These are phyloP conservation scores for Platynereis dumerilii DNA, from an alignment of 2,888 invertebrate species.

Conservation along the genomic window DNA sequence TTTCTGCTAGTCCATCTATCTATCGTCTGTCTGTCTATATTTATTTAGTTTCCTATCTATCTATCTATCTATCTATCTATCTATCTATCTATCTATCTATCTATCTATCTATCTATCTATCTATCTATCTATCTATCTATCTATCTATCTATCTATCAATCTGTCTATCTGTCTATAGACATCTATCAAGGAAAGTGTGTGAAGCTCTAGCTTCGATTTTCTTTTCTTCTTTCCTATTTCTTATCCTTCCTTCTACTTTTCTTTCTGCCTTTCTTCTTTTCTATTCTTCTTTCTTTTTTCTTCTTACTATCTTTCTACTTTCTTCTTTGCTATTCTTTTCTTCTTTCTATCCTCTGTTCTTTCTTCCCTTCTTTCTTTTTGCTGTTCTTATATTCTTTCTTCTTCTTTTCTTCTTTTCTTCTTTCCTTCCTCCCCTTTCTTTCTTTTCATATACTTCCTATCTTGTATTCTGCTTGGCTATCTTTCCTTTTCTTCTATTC, in stretches of 20 bases:
- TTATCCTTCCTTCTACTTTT: neutral
- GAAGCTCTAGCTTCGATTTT: no score
- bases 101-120: no score
- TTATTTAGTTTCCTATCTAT: no score
- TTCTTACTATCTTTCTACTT: constrained; percentile 13
- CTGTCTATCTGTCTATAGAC: no score
- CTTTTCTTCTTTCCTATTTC: constrained; percentile 14
- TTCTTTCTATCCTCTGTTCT: neutral
- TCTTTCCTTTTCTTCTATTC: neutral
- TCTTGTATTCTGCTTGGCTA: neutral
- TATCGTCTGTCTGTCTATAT: no score
- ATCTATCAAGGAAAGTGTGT: no score
- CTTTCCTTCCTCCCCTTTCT: neutral
- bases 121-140: no score
- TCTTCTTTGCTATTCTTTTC: neutral
- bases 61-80: no score
- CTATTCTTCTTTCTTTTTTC: neutral
- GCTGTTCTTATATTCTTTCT: neutral
- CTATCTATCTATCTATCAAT: no score
- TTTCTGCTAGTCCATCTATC: no score
- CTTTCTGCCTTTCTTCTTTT: neutral
- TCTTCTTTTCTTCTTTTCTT: neutral
- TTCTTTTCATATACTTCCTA: neutral
- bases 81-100: no score
- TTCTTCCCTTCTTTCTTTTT: neutral